A percentile compares a stretch with the other conserved stretches of the same genome.
Conservation (phyloP, 30 jellyfish, hydroid and myxozoan species). For the Hydra vulgaris region DNA sequence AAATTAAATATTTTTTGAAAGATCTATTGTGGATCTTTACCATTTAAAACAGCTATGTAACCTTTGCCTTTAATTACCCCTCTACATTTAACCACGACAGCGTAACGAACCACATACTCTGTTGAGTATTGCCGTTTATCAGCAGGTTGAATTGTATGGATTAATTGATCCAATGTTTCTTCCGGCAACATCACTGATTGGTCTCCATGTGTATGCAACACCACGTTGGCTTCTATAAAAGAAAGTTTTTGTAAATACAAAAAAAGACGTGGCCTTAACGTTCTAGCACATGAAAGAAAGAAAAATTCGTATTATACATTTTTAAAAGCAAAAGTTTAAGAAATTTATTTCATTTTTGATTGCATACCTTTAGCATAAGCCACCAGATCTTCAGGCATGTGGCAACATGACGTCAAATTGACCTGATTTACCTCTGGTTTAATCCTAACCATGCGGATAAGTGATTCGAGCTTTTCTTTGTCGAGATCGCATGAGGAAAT, state of each 20-base stretch:
- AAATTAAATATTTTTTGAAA: no score
- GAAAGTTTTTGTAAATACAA: background rate
- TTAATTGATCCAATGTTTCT: slow-evolving; percentile 15
- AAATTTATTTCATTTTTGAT: background rate
- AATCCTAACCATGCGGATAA: slow-evolving; percentile 24
- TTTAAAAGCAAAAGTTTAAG: background rate
- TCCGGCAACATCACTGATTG: slow-evolving; percentile 33
- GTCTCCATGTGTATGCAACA: slow-evolving; percentile 43
- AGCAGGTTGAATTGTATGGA: slow-evolving; percentile 12
- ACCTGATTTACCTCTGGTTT: slow-evolving; percentile 42
- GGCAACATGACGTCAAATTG: slow-evolving; percentile 40
- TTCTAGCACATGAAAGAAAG: no score
- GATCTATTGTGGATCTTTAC: background rate
- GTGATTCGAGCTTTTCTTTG: slow-evolving; percentile 9
- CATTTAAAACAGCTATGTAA: slow-evolving; percentile 16
- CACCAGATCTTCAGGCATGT: slow-evolving; percentile 41
- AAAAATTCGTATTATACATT: no score
- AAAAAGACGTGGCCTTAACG: no score
- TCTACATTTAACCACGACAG: slow-evolving; percentile 42
- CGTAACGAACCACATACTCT: slow-evolving; percentile 38
- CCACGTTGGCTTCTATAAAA: slow-evolving; percentile 15
- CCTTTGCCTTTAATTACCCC: slow-evolving; percentile 42
- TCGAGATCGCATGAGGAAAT: slow-evolving; percentile 34
- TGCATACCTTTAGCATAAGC: slow-evolving; percentile 25
- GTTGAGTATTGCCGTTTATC: slow-evolving; percentile 17